A percentile compares a stretch with the other conserved stretches of the same genome.
Evolutionary conservation across 1,140 invertebrate species (phyloP).

Genomic region (Hestina assimilis): DNA sequence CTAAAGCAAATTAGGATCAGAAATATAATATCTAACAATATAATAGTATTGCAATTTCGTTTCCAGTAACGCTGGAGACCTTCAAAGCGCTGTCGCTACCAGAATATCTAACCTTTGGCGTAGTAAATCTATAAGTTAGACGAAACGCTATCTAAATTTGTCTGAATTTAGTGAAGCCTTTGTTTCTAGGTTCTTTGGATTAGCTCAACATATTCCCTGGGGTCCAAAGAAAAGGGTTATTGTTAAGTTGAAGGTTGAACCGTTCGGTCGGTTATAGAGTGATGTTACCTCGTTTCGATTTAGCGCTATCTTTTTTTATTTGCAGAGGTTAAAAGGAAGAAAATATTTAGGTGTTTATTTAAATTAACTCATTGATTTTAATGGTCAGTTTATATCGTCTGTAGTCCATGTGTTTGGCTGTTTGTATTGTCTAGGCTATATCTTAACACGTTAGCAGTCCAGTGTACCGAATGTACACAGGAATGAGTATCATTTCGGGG

Average conservation of each 20-base stretch:
- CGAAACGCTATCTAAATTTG: neutral
- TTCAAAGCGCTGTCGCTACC: neutral
- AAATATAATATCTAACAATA: neutral
- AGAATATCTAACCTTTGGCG: neutral
- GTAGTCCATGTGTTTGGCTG: too few relatives aligned
- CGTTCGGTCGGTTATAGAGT: neutral
- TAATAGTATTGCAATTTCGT: neutral
- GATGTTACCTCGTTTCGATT: neutral
- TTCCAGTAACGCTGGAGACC: neutral
- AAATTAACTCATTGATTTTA: too few relatives aligned
- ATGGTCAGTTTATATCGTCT: too few relatives aligned
- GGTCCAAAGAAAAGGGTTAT: slow-evolving; percentile 16
- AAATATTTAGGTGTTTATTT: too few relatives aligned
- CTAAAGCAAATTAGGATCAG: neutral
- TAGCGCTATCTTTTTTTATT: neutral
- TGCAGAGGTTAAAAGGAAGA: too few relatives aligned
- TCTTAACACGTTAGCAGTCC: too few relatives aligned
- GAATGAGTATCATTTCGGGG: too few relatives aligned
- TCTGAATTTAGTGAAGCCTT: neutral
- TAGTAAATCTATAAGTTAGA: neutral
- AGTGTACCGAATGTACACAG: too few relatives aligned
- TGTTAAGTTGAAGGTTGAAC: slow-evolving; percentile 1
- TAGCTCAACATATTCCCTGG: slow-evolving; percentile 9
- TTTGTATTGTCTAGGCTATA: too few relatives aligned
- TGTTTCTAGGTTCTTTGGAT: slow-evolving; percentile 14